Base-by-base conservation (phyloP, 2,797 vertebrate genomes). In the Gymnoscopelus microlampas region DNA sequence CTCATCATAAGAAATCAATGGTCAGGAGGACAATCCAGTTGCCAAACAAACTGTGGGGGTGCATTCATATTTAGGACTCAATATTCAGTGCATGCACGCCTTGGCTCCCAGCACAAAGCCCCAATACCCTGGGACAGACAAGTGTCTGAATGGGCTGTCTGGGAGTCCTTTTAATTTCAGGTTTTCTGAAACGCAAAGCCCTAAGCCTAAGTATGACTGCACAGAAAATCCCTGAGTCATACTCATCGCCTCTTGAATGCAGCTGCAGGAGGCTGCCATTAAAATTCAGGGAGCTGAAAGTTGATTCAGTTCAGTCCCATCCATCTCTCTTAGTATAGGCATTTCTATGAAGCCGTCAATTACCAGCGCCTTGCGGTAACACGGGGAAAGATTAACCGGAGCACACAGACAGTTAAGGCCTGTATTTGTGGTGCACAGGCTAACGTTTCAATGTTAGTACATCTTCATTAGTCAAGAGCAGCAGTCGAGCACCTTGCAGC, bases 201-300 rank as follows among this genome's bases (percentile, higher is more conserved):
- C 72, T 75, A 77, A 44, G 78, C 69, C 60, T 67, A 60, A 69
- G 66, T 14, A 73, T 90, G 89, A 90, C 84, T 82, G 73, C 64
- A 84, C 85, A 89, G 39, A 77, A 88, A 88, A 76, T 19, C 49
- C 66, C 49, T 48, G 47, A 32, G 54, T 67, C 64, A 65, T 80
- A 44, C 58, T n/a, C 53, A 63, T 65, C 47, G 60, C 23, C 26
- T 44, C 44, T 14, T 24, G 13, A 71, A 57, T 26, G 60, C 75
- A 64, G 81, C 68, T 65, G 56, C 68, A 79, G 68, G 66, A 29
- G 39, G 49, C 54, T 60, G 7, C 8, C 66, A 77, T 80, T 85
- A 2, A 74, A 66, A 86, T 84, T 88, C 73, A 82, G 29, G 53
- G 23, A 23, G 57, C 26, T 68, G 4, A 54, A 72, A 55, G 8